Conservation (phyloP, 1,140 invertebrate genomes). For the Zaprionus nigranus region DNA sequence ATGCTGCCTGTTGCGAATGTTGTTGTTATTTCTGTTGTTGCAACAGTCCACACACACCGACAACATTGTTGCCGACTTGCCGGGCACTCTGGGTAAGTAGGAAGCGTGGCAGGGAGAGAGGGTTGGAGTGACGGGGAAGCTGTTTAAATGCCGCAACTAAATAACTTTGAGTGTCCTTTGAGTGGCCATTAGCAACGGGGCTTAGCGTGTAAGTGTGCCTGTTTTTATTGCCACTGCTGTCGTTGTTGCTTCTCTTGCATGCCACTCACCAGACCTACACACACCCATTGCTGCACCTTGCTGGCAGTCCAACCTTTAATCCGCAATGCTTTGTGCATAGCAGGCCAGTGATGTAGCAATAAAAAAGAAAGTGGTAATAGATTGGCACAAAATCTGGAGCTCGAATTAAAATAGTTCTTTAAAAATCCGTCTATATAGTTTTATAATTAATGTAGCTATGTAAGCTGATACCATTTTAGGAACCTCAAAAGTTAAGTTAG, state of each 20-base stretch:
- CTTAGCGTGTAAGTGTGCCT: conserved; percentile 68
- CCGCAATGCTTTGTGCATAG: too few species aligned
- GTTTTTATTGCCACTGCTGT: conserved; percentile 51
- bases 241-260: conserved; percentile 24
- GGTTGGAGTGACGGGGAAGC: conserved; percentile 8
- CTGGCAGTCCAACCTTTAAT: too few species aligned
- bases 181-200: conserved; percentile 75
- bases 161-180: conserved; percentile 80
- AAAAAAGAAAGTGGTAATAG: not conserved
- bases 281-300: not conserved
- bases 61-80: conserved; percentile 59
- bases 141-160: conserved; percentile 80
- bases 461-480: too few species aligned
- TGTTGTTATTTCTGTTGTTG: conserved; percentile 36
- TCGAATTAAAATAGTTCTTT: not conserved
- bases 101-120: not conserved
- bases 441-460: too few species aligned
- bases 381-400: not conserved
- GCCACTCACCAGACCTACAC: conserved; percentile 11
- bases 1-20: conserved; percentile 39
- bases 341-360: not conserved
- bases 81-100: not conserved
- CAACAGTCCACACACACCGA: conserved; percentile 50
- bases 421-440: not conserved
- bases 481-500: too few species aligned